phyloP scores from a whole-genome alignment of 2,113 vertebrate species.

The Atrichornis clamosus region DNA sequence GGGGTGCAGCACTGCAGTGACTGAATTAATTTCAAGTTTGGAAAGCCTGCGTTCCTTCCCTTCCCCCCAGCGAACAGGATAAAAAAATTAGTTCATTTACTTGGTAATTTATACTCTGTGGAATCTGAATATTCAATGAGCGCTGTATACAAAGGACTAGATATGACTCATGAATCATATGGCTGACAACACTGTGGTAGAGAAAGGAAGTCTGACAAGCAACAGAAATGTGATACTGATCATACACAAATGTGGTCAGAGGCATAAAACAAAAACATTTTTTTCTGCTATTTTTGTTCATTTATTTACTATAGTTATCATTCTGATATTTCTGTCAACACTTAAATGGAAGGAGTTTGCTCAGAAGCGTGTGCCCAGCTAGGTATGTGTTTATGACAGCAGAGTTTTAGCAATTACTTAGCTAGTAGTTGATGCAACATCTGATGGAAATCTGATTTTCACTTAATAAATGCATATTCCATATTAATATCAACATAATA shows the following conservation, averaged over 20 bases:
- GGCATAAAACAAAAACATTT: background rate
- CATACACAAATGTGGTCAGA: slow-evolving; percentile 14
- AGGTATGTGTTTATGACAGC: background rate
- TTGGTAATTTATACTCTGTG: slow-evolving; percentile 20
- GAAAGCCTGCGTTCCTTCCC: background rate
- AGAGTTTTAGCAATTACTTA: background rate
- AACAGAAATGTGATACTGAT: slow-evolving; percentile 27
- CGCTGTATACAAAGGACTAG: slow-evolving; percentile 17
- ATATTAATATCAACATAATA: background rate
- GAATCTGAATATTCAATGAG: slow-evolving; percentile 42
- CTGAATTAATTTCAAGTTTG: background rate
- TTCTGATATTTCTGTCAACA: background rate
- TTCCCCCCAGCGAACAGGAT: background rate
- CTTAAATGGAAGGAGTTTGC: background rate
- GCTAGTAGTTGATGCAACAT: background rate
- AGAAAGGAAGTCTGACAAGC: slow-evolving; percentile 39
- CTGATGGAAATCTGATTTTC: background rate
- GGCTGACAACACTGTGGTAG: background rate
- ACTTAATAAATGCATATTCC: background rate
- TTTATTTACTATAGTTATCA: background rate
- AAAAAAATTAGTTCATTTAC: background rate
- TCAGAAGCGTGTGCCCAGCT: background rate
- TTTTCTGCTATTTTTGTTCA: background rate
- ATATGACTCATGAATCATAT: slow-evolving; percentile 51
- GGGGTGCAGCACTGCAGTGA: background rate